Conservation (phyloP, 2,888 invertebrate species). For the Cephus pulcher region DNA sequence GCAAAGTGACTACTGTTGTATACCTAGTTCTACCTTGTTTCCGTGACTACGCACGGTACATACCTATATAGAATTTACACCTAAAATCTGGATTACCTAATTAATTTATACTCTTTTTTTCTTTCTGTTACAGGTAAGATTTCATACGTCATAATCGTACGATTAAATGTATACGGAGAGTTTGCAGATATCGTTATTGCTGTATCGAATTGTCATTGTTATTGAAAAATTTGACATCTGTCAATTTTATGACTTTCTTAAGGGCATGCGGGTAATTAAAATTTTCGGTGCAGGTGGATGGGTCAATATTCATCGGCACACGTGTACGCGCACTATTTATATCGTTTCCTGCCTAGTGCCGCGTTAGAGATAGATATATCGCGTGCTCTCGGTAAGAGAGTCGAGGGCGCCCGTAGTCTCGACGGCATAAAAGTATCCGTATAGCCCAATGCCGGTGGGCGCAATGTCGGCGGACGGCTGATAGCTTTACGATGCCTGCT, state of each 20-base stretch:
- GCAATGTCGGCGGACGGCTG: slow-evolving; percentile 35
- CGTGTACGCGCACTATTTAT: slow-evolving; percentile 39
- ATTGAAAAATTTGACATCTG: background rate
- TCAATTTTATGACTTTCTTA: background rate
- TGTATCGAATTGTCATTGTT: background rate
- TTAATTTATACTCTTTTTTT: slow-evolving; percentile 23
- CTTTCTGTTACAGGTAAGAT: slow-evolving; percentile 55
- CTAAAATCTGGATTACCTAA: slow-evolving; percentile 26
- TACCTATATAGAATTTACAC: slow-evolving; percentile 4
- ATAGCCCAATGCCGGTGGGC: slow-evolving; percentile 34
- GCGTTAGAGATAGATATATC: slow-evolving; percentile 46
- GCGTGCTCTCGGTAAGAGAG: slow-evolving; percentile 20
- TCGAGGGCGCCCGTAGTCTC: background rate
- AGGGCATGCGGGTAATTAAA: background rate
- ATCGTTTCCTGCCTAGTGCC: slow-evolving; percentile 49
- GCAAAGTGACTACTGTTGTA: background rate
- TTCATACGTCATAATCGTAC: background rate
- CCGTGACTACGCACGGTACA: background rate
- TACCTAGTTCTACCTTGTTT: background rate
- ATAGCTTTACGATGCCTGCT: slow-evolving; percentile 55
- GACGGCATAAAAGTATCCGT: slow-evolving; percentile 29
- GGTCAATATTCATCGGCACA: background rate
- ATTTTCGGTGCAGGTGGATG: background rate
- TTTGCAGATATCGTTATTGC: background rate
- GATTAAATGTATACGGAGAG: background rate